phyloP scores from a whole-genome alignment of 1,140 invertebrate species.

The Panulirus ornatus region DNA sequence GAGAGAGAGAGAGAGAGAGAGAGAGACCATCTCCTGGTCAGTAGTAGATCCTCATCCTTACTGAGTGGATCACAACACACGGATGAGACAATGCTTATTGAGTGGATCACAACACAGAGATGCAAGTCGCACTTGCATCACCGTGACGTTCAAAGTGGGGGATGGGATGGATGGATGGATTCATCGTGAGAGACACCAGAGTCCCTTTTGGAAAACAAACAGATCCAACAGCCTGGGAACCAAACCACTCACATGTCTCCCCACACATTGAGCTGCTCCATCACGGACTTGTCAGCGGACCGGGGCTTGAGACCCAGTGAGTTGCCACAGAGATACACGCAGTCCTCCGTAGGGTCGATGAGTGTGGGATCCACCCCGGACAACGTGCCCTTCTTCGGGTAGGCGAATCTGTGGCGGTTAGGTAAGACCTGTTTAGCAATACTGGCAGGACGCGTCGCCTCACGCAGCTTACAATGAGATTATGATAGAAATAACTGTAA shows the following conservation, averaged over 20 bases:
- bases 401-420: constrained; percentile 45
- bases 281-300: constrained; percentile 77
- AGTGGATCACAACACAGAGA: neutral
- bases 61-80: neutral
- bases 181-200: neutral
- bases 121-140: neutral
- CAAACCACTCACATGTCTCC: constrained; percentile 77
- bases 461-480: neutral
- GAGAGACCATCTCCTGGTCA: constrained; percentile 5
- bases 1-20: neutral
- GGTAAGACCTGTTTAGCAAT: neutral
- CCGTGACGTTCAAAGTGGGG: neutral
- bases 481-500: neutral
- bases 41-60: no score
- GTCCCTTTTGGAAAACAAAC: neutral
- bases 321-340: constrained; percentile 82
- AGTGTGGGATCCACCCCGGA: neutral
- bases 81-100: neutral
- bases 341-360: constrained; percentile 77
- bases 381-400: constrained; percentile 46
- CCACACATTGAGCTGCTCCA: constrained; percentile 80
- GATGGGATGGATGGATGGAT: neutral
- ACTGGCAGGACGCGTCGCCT: no score
- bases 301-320: constrained; percentile 81
- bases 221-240: neutral